A percentile compares a stretch with the other conserved stretches of the same genome.
phyloP scores from a whole-genome alignment of 2,888 invertebrate species.

The Drosophila gaucha region DNA sequence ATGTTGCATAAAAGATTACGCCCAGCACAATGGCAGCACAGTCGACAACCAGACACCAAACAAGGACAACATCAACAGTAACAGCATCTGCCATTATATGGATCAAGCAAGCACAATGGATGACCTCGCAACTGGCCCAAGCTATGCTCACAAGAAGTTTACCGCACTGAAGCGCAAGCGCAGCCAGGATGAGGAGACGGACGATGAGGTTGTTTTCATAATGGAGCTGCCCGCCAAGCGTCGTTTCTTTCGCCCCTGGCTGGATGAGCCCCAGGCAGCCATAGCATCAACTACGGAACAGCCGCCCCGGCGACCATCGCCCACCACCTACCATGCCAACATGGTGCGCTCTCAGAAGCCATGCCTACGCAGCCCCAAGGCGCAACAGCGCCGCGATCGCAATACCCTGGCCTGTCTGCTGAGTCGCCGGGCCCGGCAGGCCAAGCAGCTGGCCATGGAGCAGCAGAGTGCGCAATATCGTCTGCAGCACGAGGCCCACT shows the following conservation, averaged over 20 bases:
- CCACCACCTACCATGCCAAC: conserved; percentile 55
- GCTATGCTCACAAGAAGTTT: conserved; percentile 67
- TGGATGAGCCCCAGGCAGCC: conserved; percentile 32
- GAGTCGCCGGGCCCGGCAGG: conserved; percentile 62
- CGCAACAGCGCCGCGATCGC: conserved; percentile 69
- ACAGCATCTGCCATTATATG: conserved; percentile 12
- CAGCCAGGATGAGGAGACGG: conserved; percentile 43
- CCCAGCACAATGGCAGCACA: conserved; percentile 44
- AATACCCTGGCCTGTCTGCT: conserved; percentile 66
- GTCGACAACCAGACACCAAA: conserved; percentile 35
- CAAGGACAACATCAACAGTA: conserved; percentile 30
- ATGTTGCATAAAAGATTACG: conserved; percentile 68
- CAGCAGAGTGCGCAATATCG: conserved; percentile 59
- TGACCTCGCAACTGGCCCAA: conserved; percentile 7
- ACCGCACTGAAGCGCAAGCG: conserved; percentile 60
- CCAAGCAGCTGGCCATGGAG: conserved; percentile 56
- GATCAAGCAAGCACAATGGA: conserved; percentile 26
- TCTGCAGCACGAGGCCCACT: conserved; percentile 43
- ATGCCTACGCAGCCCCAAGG: conserved; percentile 57
- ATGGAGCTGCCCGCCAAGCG: conserved; percentile 60
- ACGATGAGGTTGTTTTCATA: conserved; percentile 67
- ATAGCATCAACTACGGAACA: not conserved
- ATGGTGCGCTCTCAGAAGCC: conserved; percentile 63
- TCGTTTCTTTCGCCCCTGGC: conserved; percentile 65
- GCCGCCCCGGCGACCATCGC: conserved; percentile 11